Percentiles rank a stretch among this genome's conserved stretches.
Evolutionary conservation across 2,797 vertebrate genomes (phyloP).

Genomic region (Dendrocincla fuliginosa): DNA sequence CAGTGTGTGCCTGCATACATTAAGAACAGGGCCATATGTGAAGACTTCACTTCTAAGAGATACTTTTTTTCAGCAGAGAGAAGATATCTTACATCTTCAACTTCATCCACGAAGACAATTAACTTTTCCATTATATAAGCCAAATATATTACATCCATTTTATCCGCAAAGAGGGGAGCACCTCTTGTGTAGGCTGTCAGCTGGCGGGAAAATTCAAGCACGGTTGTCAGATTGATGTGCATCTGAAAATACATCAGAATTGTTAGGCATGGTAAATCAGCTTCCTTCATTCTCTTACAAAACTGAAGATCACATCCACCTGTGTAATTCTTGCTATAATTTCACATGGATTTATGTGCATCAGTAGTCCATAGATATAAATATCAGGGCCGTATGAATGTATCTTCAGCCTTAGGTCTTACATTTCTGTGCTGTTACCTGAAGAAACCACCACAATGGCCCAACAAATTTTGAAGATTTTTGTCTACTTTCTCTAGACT

Average conservation of each 20-base stretch:
- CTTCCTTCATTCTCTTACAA: background rate
- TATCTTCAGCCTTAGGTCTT: background rate
- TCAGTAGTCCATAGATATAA: background rate
- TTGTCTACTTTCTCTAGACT: background rate
- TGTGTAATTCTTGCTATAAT: background rate
- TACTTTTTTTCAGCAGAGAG: background rate
- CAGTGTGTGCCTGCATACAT: background rate
- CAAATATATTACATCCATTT: slow-evolving; percentile 91
- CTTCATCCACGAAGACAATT: slow-evolving; percentile 82
- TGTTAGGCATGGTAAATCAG: background rate
- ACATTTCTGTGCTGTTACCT: background rate
- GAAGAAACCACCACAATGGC: background rate
- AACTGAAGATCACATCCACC: background rate
- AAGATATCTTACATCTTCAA: slow-evolving; percentile 79
- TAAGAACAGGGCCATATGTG: background rate
- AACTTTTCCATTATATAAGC: slow-evolving; percentile 90
- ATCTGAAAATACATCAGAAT: slow-evolving; percentile 77
- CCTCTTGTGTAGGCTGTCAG: slow-evolving; percentile 85
- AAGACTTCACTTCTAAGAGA: background rate
- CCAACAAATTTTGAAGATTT: background rate
- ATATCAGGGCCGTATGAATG: background rate
- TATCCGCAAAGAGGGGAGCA: slow-evolving; percentile 84
- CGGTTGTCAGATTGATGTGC: slow-evolving; percentile 84
- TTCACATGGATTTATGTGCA: background rate
- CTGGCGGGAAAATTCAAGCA: slow-evolving; percentile 83